A percentile compares a stretch with the other conserved stretches of the same genome.
These are phyloP conservation scores for Dendrolimus kikuchii DNA, from an alignment of 1,140 invertebrate genomes.

Conservation along the genomic window DNA sequence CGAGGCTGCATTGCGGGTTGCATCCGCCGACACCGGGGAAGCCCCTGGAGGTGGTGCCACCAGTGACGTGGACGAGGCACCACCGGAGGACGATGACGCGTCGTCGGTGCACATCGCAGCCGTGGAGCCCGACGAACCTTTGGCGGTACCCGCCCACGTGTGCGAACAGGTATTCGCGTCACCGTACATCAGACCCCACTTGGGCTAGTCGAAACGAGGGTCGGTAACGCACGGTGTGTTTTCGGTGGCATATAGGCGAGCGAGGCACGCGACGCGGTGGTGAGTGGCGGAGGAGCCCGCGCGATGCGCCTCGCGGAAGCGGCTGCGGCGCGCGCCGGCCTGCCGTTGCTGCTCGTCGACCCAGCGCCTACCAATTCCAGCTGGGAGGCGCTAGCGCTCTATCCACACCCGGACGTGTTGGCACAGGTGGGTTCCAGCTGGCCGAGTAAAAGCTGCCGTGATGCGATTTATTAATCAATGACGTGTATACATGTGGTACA, in stretches of 20 bases:
- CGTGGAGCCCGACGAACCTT: constrained; percentile 31
- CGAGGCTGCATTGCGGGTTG: constrained; percentile 21
- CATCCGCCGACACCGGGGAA: constrained; percentile 1
- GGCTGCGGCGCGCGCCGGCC: constrained; percentile 40
- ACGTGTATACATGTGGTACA: background rate
- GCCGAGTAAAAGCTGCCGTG: constrained; percentile 8
- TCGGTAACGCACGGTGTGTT: constrained; percentile 4
- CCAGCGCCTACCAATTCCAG: constrained; percentile 11
- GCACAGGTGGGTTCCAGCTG: constrained; percentile 19
- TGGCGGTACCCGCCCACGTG: constrained; percentile 30
- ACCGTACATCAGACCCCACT: too few species aligned
- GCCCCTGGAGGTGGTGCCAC: constrained; percentile 7
- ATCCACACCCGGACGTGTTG: constrained; percentile 31
- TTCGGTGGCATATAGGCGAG: background rate
- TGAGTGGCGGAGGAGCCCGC: constrained; percentile 19
- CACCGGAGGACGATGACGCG: too few species aligned
- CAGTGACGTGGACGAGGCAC: background rate
- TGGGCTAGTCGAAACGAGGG: too few species aligned
- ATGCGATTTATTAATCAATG: background rate
- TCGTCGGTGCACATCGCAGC: constrained; percentile 3
- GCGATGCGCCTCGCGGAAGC: constrained; percentile 20
- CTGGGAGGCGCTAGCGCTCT: constrained; percentile 30
- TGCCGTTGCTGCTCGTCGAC: constrained; percentile 32
- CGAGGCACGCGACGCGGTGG: constrained; percentile 9
- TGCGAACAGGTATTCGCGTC: constrained; percentile 13